phyloP scores from a whole-genome alignment of 2,888 invertebrate genomes.

The Zygogramma bicolorata region DNA sequence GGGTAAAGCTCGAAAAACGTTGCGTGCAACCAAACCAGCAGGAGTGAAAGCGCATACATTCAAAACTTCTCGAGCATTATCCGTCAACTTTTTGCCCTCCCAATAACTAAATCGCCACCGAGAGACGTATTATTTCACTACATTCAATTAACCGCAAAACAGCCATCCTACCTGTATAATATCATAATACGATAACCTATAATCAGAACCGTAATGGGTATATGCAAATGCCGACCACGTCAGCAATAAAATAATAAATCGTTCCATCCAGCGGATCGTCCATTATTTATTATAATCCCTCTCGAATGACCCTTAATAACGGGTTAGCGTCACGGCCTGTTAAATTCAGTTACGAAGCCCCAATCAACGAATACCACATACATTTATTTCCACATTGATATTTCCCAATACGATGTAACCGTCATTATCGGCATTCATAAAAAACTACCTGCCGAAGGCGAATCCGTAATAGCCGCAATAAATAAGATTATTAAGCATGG shows the following conservation, averaged over 20 bases:
- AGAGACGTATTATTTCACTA: not conserved
- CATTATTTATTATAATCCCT: conserved; percentile 40
- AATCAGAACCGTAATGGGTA: conserved; percentile 42
- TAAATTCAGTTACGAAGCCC: conserved; percentile 27
- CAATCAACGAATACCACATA: conserved; percentile 10
- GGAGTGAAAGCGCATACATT: not conserved
- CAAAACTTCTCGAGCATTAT: not conserved
- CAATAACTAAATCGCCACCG: not conserved
- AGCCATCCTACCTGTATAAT: conserved; percentile 17
- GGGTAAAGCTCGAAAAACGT: not conserved
- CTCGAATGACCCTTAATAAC: conserved; percentile 45
- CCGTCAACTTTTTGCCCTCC: not conserved
- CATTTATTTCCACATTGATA: conserved; percentile 27
- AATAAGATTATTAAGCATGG: not conserved
- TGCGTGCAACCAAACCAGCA: not conserved
- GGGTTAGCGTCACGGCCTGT: conserved; percentile 34
- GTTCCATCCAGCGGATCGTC: conserved; percentile 39
- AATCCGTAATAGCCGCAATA: not conserved
- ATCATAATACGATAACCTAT: conserved; percentile 33
- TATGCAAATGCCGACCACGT: conserved; percentile 42
- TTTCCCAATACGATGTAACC: conserved; percentile 23
- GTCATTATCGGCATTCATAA: conserved; percentile 7
- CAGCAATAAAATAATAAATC: conserved; percentile 46
- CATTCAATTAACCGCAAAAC: conserved; percentile 15
- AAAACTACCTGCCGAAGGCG: not conserved